A percentile compares a stretch with the other conserved stretches of the same genome.
phyloP scores from a whole-genome alignment of 1,140 invertebrate genomes.

The Lordiphosa clarofinis region DNA sequence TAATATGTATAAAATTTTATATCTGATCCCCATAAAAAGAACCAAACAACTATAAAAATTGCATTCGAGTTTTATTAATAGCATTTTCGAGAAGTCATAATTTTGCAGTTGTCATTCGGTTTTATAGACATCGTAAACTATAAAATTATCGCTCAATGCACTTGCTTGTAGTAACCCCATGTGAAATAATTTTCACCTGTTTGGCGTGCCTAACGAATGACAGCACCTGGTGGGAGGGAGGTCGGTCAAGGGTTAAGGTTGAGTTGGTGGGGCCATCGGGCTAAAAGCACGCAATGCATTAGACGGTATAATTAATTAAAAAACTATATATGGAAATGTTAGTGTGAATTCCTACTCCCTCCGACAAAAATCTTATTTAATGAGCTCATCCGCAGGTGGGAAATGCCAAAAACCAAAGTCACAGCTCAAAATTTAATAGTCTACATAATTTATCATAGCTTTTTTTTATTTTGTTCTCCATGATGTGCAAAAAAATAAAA shows the following conservation, averaged over 20 bases:
- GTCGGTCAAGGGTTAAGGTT: slow-evolving; percentile 23
- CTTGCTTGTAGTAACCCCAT: neutral
- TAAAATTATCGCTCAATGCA: slow-evolving; percentile 16
- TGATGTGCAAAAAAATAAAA: slow-evolving; percentile 33
- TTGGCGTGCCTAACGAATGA: slow-evolving; percentile 22
- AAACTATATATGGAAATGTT: slow-evolving; percentile 29
- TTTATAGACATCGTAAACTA: slow-evolving; percentile 21
- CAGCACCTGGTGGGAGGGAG: neutral
- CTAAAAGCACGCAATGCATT: slow-evolving; percentile 12
- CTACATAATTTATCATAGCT: neutral
- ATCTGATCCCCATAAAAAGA: too few relatives aligned
- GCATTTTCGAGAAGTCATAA: neutral
- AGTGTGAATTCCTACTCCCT: slow-evolving; percentile 7
- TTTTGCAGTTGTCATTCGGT: slow-evolving; percentile 8
- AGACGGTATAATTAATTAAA: slow-evolving; percentile 12
- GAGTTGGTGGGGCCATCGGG: neutral
- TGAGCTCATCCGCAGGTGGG: slow-evolving; percentile 49
- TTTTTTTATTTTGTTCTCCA: slow-evolving; percentile 21
- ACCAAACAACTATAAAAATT: slow-evolving; percentile 1
- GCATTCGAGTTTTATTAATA: slow-evolving; percentile 16
- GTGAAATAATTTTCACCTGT: slow-evolving; percentile 14
- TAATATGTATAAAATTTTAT: slow-evolving; percentile 11
- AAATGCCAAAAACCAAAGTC: slow-evolving; percentile 11
- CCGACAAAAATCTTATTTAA: slow-evolving; percentile 41
- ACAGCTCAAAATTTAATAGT: slow-evolving; percentile 4